Percentiles rank a stretch among this genome's conserved stretches.
phyloP scores from a whole-genome alignment of 1,140 invertebrate genomes.

The Grapholita molesta region DNA sequence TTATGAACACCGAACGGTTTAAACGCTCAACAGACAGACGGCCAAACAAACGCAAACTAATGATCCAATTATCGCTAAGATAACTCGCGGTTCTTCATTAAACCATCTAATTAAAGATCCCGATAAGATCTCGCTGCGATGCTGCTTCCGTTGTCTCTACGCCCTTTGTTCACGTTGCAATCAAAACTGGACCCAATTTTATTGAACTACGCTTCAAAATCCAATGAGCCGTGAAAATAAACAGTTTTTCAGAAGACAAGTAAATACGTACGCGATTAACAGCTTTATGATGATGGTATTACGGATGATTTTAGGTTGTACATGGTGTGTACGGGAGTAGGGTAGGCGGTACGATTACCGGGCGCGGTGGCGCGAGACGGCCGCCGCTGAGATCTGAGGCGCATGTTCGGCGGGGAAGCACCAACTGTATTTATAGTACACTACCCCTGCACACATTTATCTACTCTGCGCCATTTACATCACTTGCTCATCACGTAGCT shows the following conservation, averaged over 20 bases:
- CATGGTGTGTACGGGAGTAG: constrained; percentile 27
- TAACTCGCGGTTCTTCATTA: constrained; percentile 61
- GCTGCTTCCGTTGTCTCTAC: constrained; percentile 51
- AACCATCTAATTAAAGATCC: constrained; percentile 56
- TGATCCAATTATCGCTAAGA: constrained; percentile 59
- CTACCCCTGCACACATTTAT: not conserved
- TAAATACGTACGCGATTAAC: not conserved
- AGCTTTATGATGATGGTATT: not conserved
- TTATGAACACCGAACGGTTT: constrained; percentile 15
- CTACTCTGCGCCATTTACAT: not conserved
- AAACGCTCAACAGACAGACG: constrained; percentile 3
- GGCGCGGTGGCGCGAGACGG: constrained; percentile 52
- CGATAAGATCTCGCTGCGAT: constrained; percentile 41
- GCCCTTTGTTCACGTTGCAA: constrained; percentile 33
- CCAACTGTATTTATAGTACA: constrained; percentile 46
- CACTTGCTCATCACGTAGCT: no score
- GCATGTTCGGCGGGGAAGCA: constrained; percentile 19
- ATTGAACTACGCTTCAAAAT: constrained; percentile 18
- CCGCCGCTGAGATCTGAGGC: constrained; percentile 60
- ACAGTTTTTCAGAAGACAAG: not conserved
- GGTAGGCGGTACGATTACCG: constrained; percentile 56
- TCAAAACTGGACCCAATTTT: constrained; percentile 23
- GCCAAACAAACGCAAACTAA: constrained; percentile 29
- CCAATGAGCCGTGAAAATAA: not conserved
- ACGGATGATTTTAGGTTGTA: constrained; percentile 14